A percentile compares a stretch with the other conserved stretches of the same genome.
These are phyloP conservation scores for Rhagonycha lutea DNA, from an alignment of 2,888 invertebrate species.

Conservation along the genomic window DNA sequence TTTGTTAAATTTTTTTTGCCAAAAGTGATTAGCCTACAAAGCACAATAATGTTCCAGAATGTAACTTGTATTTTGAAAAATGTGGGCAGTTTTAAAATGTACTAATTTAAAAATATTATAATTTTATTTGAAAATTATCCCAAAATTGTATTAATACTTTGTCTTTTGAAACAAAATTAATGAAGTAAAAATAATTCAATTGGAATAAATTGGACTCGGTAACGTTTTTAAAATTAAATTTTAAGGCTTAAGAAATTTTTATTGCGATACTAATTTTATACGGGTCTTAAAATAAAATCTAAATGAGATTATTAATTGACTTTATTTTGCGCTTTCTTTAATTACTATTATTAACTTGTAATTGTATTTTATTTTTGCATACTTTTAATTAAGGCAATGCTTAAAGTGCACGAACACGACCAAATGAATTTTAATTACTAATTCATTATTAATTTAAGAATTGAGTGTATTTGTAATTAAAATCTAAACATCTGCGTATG, in stretches of 20 bases:
- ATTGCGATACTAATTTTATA: background rate
- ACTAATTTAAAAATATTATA: background rate
- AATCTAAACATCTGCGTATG: constrained; percentile 15
- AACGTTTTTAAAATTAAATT: background rate
- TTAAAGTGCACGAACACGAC: background rate
- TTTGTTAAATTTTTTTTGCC: too few relatives aligned
- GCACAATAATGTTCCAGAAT: too few relatives aligned
- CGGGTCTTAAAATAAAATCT: background rate
- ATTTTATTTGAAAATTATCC: background rate
- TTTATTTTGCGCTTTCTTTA: background rate
- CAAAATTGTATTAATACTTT: background rate
- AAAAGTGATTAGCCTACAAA: too few relatives aligned
- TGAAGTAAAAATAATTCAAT: background rate
- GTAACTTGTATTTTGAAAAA: background rate
- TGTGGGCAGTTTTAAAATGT: background rate
- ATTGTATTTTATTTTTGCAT: background rate
- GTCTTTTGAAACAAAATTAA: background rate
- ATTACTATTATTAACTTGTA: background rate
- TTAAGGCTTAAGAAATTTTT: background rate
- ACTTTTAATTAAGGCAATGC: background rate
- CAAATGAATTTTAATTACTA: background rate
- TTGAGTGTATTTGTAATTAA: constrained; percentile 9
- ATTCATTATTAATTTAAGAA: background rate
- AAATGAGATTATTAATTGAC: background rate
- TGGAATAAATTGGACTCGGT: background rate